Evolutionary conservation across 2,113 vertebrate genomes (phyloP).

Genomic region (Cebidichthys violaceus): DNA sequence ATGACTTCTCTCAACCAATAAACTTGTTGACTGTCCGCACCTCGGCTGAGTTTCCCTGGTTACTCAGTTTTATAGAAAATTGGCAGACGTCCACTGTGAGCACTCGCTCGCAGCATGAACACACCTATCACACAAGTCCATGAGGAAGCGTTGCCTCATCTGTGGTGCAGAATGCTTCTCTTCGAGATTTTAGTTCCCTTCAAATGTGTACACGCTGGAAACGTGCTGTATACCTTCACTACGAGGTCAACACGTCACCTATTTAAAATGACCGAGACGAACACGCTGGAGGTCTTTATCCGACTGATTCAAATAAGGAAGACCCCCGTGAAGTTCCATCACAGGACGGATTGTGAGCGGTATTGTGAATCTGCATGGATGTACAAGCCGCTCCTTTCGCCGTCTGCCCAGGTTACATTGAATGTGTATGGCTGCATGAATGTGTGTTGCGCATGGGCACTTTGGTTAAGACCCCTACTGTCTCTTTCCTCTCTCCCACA

Average conservation of each 20-base stretch:
- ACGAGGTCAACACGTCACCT: neutral
- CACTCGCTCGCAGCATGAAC: conserved; percentile 45
- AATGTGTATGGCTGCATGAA: conserved; percentile 24
- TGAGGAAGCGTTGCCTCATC: conserved; percentile 1
- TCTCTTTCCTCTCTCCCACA: conserved; percentile 70
- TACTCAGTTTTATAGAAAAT: conserved; percentile 29
- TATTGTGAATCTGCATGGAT: conserved; percentile 16
- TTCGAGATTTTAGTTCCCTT: neutral
- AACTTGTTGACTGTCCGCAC: neutral
- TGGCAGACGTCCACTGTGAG: conserved; percentile 38
- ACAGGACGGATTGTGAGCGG: neutral
- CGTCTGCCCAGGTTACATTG: conserved; percentile 58
- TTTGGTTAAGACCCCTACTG: conserved; percentile 65
- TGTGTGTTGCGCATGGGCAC: conserved; percentile 43
- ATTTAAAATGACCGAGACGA: neutral
- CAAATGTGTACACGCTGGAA: neutral
- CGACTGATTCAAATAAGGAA: neutral
- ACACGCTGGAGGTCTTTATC: neutral
- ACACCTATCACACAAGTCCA: conserved; percentile 15
- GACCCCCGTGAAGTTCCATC: neutral
- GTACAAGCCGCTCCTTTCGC: conserved; percentile 41
- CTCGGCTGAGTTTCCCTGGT: conserved; percentile 33
- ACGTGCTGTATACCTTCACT: neutral
- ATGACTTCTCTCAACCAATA: conserved; percentile 7
- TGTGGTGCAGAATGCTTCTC: neutral